phyloP scores from a whole-genome alignment of 2,888 invertebrate genomes.

The Ferdinandea cuprea region DNA sequence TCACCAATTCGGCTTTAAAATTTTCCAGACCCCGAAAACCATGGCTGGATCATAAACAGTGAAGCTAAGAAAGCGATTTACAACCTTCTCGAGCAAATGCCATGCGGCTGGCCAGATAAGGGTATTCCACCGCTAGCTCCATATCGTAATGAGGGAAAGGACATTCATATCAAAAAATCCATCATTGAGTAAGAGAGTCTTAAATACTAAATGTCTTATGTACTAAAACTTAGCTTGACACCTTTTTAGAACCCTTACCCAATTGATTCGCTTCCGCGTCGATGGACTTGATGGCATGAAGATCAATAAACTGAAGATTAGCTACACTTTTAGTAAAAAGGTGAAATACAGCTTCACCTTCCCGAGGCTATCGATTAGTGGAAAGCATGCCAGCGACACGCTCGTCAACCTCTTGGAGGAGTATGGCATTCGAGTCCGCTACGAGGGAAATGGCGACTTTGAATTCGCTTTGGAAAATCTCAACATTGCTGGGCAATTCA shows the following conservation, averaged over 20 bases:
- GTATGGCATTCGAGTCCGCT: slow-evolving; percentile 78
- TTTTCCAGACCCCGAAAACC: not conserved
- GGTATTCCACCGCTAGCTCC: slow-evolving; percentile 80
- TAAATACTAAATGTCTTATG: not conserved
- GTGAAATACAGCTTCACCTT: slow-evolving; percentile 78
- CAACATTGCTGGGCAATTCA: slow-evolving; percentile 79
- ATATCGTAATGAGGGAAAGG: slow-evolving; percentile 47
- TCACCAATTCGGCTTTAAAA: not conserved
- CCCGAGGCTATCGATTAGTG: slow-evolving; percentile 76
- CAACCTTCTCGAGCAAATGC: slow-evolving; percentile 74
- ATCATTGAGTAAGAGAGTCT: slow-evolving; percentile 30
- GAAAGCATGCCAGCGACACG: slow-evolving; percentile 77
- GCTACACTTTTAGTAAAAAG: slow-evolving; percentile 78
- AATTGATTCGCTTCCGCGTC: slow-evolving; percentile 79
- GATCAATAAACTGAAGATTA: slow-evolving; percentile 79
- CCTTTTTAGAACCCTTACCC: slow-evolving; percentile 74
- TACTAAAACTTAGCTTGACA: not conserved
- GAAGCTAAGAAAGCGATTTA: slow-evolving; percentile 74
- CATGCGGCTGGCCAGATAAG: slow-evolving; percentile 77
- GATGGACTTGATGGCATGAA: slow-evolving; percentile 79
- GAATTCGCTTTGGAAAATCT: slow-evolving; percentile 78
- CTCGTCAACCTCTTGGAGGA: slow-evolving; percentile 77
- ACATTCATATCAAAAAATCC: slow-evolving; percentile 15
- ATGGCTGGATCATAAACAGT: slow-evolving; percentile 78
- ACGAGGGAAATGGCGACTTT: slow-evolving; percentile 78